A percentile compares a stretch with the other conserved stretches of the same genome.
phyloP scores from a whole-genome alignment of 2,797 vertebrate species.

The Acipenser transmontanus region DNA sequence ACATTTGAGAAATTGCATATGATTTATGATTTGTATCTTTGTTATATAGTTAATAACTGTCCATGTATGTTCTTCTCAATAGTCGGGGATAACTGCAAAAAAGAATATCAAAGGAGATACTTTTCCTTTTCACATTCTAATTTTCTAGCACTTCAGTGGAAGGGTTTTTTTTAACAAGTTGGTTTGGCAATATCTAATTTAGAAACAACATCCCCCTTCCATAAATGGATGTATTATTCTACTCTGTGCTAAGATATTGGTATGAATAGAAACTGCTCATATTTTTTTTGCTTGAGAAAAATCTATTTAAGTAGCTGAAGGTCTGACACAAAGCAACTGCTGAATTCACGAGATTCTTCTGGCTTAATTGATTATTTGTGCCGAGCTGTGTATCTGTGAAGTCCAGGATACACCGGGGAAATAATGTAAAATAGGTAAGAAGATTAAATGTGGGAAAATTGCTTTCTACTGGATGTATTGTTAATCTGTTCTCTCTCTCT shows the following conservation, averaged over 20 bases:
- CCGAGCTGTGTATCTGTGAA: conserved; percentile 63
- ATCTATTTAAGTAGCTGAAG: conserved; percentile 55
- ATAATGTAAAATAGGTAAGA: conserved; percentile 82
- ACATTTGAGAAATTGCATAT: background rate
- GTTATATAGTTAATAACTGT: background rate
- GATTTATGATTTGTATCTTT: background rate
- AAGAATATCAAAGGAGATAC: background rate
- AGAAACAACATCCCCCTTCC: conserved; percentile 19
- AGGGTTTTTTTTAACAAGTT: conserved; percentile 5
- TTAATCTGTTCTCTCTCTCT: conserved; percentile 63
- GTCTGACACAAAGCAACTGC: conserved; percentile 54
- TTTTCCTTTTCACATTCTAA: conserved; percentile 1
- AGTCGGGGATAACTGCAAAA: background rate
- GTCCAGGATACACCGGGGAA: conserved; percentile 65
- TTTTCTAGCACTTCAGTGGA: background rate
- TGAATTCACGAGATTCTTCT: conserved; percentile 61
- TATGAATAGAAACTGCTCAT: conserved; percentile 48
- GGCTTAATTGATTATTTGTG: conserved; percentile 76
- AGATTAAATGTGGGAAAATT: conserved; percentile 76
- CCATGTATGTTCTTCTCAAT: conserved; percentile 1
- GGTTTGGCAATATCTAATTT: conserved; percentile 21
- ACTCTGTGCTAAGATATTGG: conserved; percentile 30
- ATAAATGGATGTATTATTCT: conserved; percentile 39
- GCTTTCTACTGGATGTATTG: conserved; percentile 66
- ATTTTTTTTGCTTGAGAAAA: conserved; percentile 46